Base-by-base conservation (phyloP, 2,113 vertebrate genomes). In the Lampris incognitus region DNA sequence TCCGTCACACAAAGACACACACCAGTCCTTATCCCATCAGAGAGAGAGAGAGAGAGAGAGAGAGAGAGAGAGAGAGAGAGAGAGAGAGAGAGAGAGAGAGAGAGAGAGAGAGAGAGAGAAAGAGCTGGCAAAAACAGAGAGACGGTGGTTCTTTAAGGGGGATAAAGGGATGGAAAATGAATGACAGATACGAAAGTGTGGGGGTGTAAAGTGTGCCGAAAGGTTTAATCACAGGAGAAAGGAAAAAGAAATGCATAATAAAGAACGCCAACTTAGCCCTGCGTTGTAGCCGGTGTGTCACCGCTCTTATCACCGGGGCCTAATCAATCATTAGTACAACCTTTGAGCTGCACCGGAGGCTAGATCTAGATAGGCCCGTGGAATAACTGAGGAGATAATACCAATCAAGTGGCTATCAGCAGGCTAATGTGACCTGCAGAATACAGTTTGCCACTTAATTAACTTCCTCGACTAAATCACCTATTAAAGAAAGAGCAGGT, bases 1-100 rank as follows among this genome's bases (percentile, higher is more conserved):
- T 87, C 86, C 81, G 71, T 82, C 76, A 81, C 88, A 93, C 89
- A 93, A 90, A 91, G 89, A 88, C 82, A 85, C 86, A 81, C 87
- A 91, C 85, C 78, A 79, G 86, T 85, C 90, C 87, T 89, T 84
- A 89, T 87, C 85, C 85, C 66, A 7, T 85, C 82, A 85, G 75
- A 78, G 64, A 74, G 57, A 72, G 51, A 74, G 51, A 76, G 41
- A 72, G 64, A 74, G 71, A 87, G 66, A 80, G 85, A 51, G 64
- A 49, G 62, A n/a, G 62, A 13, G 39, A 62, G 59, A 62, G 40
- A 62, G 41, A 46, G 60, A 46, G 7, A 3, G 57, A 7, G 11
- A 85, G 75, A 78, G 64, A 74, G 57, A 72, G 51, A 74, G 51
- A 76, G 41, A 72, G 64, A 74, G 71, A 87, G 66, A 80, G 85